A percentile compares a stretch with the other conserved stretches of the same genome.
These are phyloP conservation scores for Lithobius niger DNA, from an alignment of 1,140 invertebrate species.

Conservation along the genomic window DNA sequence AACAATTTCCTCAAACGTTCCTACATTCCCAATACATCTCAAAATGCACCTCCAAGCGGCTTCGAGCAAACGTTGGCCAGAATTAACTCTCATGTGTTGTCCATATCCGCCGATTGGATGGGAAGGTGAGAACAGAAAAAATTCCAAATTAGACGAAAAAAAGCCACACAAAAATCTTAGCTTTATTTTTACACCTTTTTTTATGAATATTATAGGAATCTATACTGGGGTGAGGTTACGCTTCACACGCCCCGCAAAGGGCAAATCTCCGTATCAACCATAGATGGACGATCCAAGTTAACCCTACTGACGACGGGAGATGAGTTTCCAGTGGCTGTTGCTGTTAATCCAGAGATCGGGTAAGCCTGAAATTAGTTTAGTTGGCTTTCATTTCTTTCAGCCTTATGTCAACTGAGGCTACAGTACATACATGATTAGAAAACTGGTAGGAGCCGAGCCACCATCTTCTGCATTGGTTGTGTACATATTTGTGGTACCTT, in stretches of 20 bases:
- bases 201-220: conserved; percentile 57
- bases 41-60: neutral
- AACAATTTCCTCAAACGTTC: conserved; percentile 37
- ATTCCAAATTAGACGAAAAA: too few species aligned
- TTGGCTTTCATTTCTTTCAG: too few species aligned
- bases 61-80: conserved; percentile 2
- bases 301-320: conserved; percentile 49
- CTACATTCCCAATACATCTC: neutral
- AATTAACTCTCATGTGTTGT: neutral
- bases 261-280: conserved; percentile 68
- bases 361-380: too few species aligned
- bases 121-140: conserved; percentile 2
- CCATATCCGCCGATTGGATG: conserved; percentile 4
- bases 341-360: conserved; percentile 62
- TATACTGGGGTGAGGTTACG: conserved; percentile 88
- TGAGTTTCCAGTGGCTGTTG: conserved; percentile 71
- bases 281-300: conserved; percentile 75
- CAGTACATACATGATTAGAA: too few species aligned
- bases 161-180: too few species aligned
- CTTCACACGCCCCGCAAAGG: conserved; percentile 45
- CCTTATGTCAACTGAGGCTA: too few species aligned
- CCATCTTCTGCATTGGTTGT: too few species aligned
- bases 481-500: too few species aligned
- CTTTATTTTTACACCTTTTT: too few species aligned
- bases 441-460: too few species aligned